These are phyloP conservation scores for Zeugodacus cucurbitae DNA, from an alignment of 1,140 invertebrate species.

Conservation along the genomic window DNA sequence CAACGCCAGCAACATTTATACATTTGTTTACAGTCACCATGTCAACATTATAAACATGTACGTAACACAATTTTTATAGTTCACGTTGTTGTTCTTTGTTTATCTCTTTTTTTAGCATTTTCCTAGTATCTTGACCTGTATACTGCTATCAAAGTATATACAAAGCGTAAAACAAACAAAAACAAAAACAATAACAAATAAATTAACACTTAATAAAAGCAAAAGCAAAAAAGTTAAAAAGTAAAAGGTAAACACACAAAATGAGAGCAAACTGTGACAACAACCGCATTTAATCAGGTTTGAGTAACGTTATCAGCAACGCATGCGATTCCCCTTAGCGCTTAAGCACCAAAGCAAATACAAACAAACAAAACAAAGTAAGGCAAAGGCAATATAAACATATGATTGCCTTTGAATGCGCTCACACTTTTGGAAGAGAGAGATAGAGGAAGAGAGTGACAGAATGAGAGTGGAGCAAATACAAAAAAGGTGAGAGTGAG, in stretches of 20 bases:
- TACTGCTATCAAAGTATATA: neutral
- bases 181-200: neutral
- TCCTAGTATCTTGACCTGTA: constrained; percentile 22
- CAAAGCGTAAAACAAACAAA: neutral
- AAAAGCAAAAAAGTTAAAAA: constrained; percentile 14
- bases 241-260: neutral
- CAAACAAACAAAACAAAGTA: neutral
- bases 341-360: neutral
- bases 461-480: neutral
- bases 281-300: neutral
- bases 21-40: constrained; percentile 4
- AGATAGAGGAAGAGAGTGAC: neutral
- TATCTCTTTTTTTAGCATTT: neutral
- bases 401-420: neutral
- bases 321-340: neutral
- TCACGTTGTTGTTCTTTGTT: neutral
- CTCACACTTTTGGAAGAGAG: neutral
- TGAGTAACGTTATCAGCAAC: neutral
- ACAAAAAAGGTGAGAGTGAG: neutral
- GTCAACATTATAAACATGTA: neutral
- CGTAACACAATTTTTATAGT: neutral
- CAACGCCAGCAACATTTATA: neutral
- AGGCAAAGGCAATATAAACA: neutral
- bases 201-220: neutral
- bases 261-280: neutral